Evolutionary conservation across 2,113 vertebrate species (phyloP).

Genomic region (Phrynosoma blainvillii): DNA sequence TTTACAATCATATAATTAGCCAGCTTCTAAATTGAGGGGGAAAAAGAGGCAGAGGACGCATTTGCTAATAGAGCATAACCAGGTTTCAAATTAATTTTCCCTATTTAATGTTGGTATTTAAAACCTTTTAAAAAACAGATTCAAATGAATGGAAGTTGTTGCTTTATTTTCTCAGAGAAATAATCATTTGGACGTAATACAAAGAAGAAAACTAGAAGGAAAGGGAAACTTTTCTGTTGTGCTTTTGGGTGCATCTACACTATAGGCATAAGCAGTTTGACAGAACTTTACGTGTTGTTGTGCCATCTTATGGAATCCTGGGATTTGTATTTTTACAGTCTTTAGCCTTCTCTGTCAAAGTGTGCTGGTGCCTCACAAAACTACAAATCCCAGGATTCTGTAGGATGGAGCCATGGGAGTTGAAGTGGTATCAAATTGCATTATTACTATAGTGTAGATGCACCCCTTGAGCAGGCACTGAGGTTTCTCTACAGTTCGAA

Average conservation of each 20-base stretch:
- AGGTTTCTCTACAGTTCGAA: neutral
- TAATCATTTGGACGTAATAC: neutral
- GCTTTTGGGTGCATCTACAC: neutral
- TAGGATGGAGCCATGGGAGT: too few species aligned
- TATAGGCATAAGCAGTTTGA: too few species aligned
- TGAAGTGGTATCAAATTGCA: too few species aligned
- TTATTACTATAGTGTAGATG: too few species aligned
- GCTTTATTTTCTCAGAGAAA: neutral
- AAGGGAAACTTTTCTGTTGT: neutral
- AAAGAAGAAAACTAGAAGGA: neutral
- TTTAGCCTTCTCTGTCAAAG: too few species aligned
- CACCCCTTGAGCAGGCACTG: too few species aligned
- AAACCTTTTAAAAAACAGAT: neutral
- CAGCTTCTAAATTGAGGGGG: neutral
- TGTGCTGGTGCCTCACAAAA: too few species aligned
- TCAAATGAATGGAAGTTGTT: neutral
- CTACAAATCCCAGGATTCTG: too few species aligned
- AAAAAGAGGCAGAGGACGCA: slow-evolving; percentile 34
- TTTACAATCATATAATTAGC: neutral
- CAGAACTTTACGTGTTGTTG: too few species aligned
- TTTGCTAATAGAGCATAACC: slow-evolving; percentile 42
- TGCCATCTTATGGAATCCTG: too few species aligned
- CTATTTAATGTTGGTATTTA: slow-evolving; percentile 26
- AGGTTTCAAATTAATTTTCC: slow-evolving; percentile 42
- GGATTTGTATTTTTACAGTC: too few species aligned